Conservation (phyloP, 1,140 invertebrate genomes). For the Eupristina koningsbergeri region DNA sequence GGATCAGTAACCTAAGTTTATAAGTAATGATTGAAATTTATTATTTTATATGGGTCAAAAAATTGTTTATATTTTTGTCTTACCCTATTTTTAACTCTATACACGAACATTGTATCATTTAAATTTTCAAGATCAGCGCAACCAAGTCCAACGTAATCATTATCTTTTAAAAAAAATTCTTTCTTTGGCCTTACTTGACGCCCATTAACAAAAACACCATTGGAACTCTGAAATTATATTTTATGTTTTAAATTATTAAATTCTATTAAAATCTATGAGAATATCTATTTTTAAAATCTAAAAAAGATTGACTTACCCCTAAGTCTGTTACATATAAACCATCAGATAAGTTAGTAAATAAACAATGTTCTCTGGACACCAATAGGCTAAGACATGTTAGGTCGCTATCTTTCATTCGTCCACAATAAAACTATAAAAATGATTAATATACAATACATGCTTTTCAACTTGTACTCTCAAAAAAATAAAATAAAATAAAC, state of each 20-base stretch:
- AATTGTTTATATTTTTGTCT: not conserved
- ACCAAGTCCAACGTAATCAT: conserved; percentile 60
- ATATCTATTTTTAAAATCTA: not conserved
- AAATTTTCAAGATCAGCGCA: conserved; percentile 38
- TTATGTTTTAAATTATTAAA: not conserved
- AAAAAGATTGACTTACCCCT: conserved; percentile 49
- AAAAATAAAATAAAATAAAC: not conserved
- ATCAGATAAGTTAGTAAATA: conserved; percentile 50
- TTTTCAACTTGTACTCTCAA: not conserved
- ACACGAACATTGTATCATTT: conserved; percentile 48
- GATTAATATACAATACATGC: not conserved
- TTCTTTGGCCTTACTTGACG: conserved; percentile 3
- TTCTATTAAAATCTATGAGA: not conserved
- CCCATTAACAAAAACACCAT: conserved; percentile 59
- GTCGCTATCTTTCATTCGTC: conserved; percentile 56
- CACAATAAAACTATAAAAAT: conserved; percentile 60
- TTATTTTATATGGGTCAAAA: not conserved
- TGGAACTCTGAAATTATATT: conserved; percentile 57
- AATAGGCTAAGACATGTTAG: conserved; percentile 55
- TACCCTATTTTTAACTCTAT: conserved; percentile 51
- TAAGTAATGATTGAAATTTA: not conserved
- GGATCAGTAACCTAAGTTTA: not conserved
- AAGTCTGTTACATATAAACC: conserved; percentile 57
- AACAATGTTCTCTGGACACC: conserved; percentile 61
- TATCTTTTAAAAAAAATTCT: conserved; percentile 38